Conservation (phyloP, 2,113 vertebrate genomes). For the Erythrocercus mccallii region DNA sequence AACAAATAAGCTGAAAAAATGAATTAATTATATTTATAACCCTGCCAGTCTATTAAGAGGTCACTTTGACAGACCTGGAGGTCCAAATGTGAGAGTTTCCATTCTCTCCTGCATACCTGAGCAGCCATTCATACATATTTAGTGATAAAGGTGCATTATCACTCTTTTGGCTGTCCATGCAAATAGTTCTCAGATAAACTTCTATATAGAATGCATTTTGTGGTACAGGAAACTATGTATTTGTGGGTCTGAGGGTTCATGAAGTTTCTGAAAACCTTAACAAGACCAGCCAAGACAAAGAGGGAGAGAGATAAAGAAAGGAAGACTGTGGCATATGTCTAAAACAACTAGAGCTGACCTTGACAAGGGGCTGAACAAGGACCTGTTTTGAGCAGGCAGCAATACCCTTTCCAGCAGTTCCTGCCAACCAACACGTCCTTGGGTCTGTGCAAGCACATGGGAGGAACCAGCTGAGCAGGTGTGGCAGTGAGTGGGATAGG, state of each 20-base stretch:
- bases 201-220: not conserved
- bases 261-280: not conserved
- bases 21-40: conserved; percentile 22
- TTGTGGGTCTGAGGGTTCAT: not conserved
- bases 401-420: not conserved
- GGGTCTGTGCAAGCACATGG: accelerated
- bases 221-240: not conserved
- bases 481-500: not conserved
- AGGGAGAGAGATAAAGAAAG: not conserved
- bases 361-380: not conserved
- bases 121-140: not conserved
- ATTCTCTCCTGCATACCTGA: not conserved
- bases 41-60: not conserved
- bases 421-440: accelerated
- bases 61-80: not conserved
- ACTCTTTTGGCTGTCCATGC: not conserved
- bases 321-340: not conserved
- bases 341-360: not conserved
- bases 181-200: not conserved
- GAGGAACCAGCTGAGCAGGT: not conserved
- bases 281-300: not conserved
- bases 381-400: not conserved
- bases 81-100: not conserved
- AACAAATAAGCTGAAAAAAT: conserved; percentile 36
- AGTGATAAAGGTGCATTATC: not conserved